Evolutionary conservation across 2,888 invertebrate species (phyloP).

Genomic region (Ophioninae sp.): DNA sequence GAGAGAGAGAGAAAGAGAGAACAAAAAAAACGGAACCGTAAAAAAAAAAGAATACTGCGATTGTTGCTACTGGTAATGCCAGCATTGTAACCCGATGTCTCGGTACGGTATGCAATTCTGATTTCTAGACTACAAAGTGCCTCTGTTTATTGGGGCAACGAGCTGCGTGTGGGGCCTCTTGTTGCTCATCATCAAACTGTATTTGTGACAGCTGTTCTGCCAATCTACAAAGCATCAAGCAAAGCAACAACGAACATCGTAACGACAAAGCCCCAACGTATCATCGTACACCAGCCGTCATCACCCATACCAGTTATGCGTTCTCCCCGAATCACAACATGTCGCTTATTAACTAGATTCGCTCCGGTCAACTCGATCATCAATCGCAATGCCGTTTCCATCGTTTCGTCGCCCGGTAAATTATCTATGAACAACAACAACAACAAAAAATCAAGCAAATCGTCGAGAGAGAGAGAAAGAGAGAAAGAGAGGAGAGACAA

Average conservation of each 20-base stretch:
- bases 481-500: not conserved
- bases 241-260: conserved; percentile 76
- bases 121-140: conserved; percentile 84
- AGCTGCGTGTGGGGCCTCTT: conserved; percentile 94
- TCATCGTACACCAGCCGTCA: conserved; percentile 79
- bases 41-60: conserved; percentile 57
- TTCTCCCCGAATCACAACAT: conserved; percentile 79
- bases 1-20: conserved; percentile 34
- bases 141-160: conserved; percentile 93
- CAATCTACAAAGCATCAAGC: conserved; percentile 75
- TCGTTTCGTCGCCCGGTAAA: conserved; percentile 78
- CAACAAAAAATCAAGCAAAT: conserved; percentile 12
- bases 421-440: conserved; percentile 60
- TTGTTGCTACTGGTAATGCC: conserved; percentile 66
- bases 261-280: conserved; percentile 79
- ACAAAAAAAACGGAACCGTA: conserved; percentile 34
- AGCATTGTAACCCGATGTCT: conserved; percentile 78
- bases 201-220: conserved; percentile 83
- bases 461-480: conserved; percentile 8
- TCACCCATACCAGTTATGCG: conserved; percentile 80
- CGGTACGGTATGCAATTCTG: conserved; percentile 80
- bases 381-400: conserved; percentile 78
- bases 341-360: conserved; percentile 80
- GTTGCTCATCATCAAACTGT: conserved; percentile 88
- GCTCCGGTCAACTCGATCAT: conserved; percentile 77